These are phyloP conservation scores for Callipepla californica DNA, from an alignment of 2,113 vertebrate genomes.

Conservation along the genomic window DNA sequence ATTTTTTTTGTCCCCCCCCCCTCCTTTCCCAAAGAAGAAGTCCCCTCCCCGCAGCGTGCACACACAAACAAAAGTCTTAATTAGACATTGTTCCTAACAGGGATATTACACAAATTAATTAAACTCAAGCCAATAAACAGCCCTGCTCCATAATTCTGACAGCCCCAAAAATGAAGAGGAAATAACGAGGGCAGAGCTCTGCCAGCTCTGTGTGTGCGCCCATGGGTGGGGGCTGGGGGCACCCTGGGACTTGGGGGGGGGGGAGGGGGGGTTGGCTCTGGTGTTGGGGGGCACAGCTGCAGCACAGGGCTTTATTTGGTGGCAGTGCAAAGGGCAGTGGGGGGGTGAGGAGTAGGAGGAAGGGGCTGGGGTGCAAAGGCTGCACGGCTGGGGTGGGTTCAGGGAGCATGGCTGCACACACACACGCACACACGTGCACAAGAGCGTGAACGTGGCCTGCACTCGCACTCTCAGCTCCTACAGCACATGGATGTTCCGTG, in stretches of 20 bases:
- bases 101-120: constrained; percentile 77
- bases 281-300: not conserved
- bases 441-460: not conserved
- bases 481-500: not conserved
- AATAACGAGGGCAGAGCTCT: not conserved
- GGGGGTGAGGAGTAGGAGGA: not conserved
- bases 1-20: not conserved
- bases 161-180: constrained; percentile 3
- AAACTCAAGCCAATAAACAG: constrained; percentile 67
- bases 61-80: constrained; percentile 69
- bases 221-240: not conserved
- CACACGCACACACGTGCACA: not conserved
- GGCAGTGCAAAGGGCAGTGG: not conserved
- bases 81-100: constrained; percentile 74
- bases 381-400: not conserved
- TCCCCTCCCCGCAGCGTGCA: not conserved
- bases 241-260: not conserved
- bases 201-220: not conserved
- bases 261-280: not conserved
- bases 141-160: constrained; percentile 1
- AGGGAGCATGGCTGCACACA: not conserved
- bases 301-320: not conserved
- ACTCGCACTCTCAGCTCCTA: not conserved
- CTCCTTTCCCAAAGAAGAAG: not conserved
- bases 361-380: not conserved